These are phyloP conservation scores for Coryphaenoides rupestris DNA, from an alignment of 2,113 vertebrate genomes.

Conservation along the genomic window DNA sequence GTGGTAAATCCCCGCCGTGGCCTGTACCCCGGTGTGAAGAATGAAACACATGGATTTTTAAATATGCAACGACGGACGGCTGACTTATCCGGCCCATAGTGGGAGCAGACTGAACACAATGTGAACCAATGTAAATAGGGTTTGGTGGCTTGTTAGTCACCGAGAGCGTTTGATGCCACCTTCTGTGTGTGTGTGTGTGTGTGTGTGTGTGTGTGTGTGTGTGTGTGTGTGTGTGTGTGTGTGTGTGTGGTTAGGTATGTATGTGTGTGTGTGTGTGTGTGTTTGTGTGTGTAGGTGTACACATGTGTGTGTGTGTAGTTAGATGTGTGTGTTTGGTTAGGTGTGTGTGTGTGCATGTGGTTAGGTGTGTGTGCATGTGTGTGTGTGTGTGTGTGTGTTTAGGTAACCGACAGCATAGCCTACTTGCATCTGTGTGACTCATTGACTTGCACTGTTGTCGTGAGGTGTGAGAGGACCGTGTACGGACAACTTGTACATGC, in stretches of 20 bases:
- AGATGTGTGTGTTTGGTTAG: background rate
- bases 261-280: background rate
- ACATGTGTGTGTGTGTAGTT: constrained; percentile 15
- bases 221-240: constrained; percentile 4
- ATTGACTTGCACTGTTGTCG: no score
- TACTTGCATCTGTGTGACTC: background rate
- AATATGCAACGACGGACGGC: no score
- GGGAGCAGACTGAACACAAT: constrained; percentile 26
- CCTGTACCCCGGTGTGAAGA: no score
- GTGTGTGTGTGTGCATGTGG: constrained; percentile 4
- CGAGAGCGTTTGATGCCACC: constrained; percentile 42
- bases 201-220: constrained; percentile 1
- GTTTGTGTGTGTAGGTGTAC: background rate
- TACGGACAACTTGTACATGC: no score
- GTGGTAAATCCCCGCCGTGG: no score
- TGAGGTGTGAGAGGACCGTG: no score
- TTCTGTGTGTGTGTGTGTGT: constrained; percentile 17
- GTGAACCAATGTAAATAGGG: constrained; percentile 1
- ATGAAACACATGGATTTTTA: no score
- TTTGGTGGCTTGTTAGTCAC: constrained; percentile 31
- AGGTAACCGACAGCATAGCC: background rate
- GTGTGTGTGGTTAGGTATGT: background rate
- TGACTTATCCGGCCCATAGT: background rate
- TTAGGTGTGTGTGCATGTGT: background rate
- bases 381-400: background rate